Evolutionary conservation across 1,140 invertebrate species (phyloP).

Genomic region (Dendroctonus valens): DNA sequence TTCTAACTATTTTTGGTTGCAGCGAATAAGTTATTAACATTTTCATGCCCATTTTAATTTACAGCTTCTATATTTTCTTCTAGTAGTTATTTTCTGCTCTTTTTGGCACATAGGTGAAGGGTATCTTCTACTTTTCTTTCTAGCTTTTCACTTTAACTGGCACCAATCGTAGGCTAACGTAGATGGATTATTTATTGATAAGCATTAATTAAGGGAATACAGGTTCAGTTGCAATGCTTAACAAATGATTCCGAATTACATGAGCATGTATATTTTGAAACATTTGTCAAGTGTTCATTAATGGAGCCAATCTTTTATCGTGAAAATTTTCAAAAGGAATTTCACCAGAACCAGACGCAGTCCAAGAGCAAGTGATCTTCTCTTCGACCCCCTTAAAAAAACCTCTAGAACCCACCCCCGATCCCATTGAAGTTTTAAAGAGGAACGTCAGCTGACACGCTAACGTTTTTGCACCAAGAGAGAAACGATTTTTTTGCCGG

Average conservation of each 20-base stretch:
- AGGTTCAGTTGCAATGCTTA: no score
- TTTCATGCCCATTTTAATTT: constrained; percentile 47
- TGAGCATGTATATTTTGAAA: not conserved
- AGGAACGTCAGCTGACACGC: constrained; percentile 47
- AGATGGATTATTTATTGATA: constrained; percentile 1
- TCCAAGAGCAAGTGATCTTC: constrained; percentile 21
- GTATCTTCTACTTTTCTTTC: constrained; percentile 19
- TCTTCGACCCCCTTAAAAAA: constrained; percentile 36
- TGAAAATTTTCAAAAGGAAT: constrained; percentile 40
- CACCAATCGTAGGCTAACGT: constrained; percentile 4
- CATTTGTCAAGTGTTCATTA: constrained; percentile 6
- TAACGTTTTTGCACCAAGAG: constrained; percentile 50
- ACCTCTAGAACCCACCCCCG: constrained; percentile 9
- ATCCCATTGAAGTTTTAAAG: constrained; percentile 45
- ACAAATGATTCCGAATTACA: no score
- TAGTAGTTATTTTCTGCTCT: constrained; percentile 2
- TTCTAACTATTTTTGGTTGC: constrained; percentile 24
- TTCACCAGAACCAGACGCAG: constrained; percentile 25
- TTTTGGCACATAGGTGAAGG: constrained; percentile 19
- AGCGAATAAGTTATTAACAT: constrained; percentile 25
- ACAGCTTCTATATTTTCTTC: constrained; percentile 34
- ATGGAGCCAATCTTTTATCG: constrained; percentile 1
- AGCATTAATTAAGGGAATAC: not conserved
- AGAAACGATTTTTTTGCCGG: constrained; percentile 49
- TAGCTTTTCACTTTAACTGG: constrained; percentile 19